Evolutionary conservation across 1,140 invertebrate genomes (phyloP).

Genomic region (Metopolophium dirhodum): DNA sequence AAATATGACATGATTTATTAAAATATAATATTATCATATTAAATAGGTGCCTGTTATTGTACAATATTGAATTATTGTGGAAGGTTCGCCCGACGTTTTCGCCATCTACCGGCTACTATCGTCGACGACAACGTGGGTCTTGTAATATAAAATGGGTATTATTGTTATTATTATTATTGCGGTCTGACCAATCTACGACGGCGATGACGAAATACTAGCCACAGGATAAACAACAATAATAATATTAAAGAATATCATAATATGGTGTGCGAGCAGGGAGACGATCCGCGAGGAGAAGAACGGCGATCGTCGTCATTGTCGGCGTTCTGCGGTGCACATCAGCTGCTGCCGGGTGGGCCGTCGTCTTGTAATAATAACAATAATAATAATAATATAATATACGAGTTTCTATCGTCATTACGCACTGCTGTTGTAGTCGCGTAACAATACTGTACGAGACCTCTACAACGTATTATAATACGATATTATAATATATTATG

Average conservation of each 20-base stretch:
- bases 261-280: not conserved
- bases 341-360: conserved; percentile 53
- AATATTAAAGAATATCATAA: not conserved
- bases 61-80: not conserved
- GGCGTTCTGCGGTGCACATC: not conserved
- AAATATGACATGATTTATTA: not conserved
- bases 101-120: not conserved
- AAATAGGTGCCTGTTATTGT: too few relatives aligned
- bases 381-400: not conserved
- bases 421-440: not conserved
- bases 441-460: not conserved
- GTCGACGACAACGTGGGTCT: not conserved
- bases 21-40: not conserved
- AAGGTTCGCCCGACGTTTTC: not conserved
- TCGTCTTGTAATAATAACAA: not conserved
- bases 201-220: not conserved
- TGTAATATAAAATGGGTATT: not conserved
- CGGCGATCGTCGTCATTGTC: not conserved
- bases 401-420: not conserved
- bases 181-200: not conserved
- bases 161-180: not conserved
- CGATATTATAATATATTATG: too few relatives aligned
- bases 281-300: not conserved
- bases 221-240: not conserved
- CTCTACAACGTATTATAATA: not conserved